Evolutionary conservation across 2,888 invertebrate genomes (phyloP).

Genomic region (Zaprionus lineosus): DNA sequence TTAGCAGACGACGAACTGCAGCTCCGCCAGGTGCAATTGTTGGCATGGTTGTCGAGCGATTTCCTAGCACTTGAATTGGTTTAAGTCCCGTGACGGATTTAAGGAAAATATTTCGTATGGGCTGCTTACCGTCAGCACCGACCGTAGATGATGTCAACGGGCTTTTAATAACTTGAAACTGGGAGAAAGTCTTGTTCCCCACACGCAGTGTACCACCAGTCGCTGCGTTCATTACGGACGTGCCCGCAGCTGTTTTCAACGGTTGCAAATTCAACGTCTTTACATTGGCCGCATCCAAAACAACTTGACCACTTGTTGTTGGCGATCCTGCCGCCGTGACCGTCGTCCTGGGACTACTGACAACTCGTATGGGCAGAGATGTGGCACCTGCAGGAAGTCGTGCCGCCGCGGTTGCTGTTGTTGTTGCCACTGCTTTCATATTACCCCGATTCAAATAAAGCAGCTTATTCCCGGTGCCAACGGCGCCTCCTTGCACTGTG

Average conservation of each 20-base stretch:
- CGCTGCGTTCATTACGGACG: constrained; percentile 14
- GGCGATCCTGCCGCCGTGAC: constrained; percentile 15
- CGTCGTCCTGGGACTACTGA: constrained; percentile 41
- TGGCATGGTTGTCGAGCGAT: constrained; percentile 38
- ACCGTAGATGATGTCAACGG: constrained; percentile 6
- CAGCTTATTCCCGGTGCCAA: constrained; percentile 73
- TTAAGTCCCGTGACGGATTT: constrained; percentile 59
- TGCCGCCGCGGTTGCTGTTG: constrained; percentile 65
- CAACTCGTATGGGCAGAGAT: constrained; percentile 56
- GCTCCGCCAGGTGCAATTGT: constrained; percentile 41
- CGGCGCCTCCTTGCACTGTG: constrained; percentile 29
- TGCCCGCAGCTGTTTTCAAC: constrained; percentile 37
- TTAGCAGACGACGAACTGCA: constrained; percentile 58
- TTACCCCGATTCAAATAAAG: constrained; percentile 81
- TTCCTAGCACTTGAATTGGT: constrained; percentile 58
- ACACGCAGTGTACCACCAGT: constrained; percentile 40
- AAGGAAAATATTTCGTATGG: constrained; percentile 47
- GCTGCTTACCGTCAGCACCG: constrained; percentile 45
- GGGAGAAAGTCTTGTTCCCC: constrained; percentile 50
- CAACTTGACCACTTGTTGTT: constrained; percentile 22
- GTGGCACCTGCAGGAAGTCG: constrained; percentile 69
- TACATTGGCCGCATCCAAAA: constrained; percentile 44
- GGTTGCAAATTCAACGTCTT: constrained; percentile 59
- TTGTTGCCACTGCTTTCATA: constrained; percentile 80
- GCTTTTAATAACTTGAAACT: constrained; percentile 60